Evolutionary conservation across 1,140 invertebrate genomes (phyloP).

Genomic region (Rhyacophila brunnea): DNA sequence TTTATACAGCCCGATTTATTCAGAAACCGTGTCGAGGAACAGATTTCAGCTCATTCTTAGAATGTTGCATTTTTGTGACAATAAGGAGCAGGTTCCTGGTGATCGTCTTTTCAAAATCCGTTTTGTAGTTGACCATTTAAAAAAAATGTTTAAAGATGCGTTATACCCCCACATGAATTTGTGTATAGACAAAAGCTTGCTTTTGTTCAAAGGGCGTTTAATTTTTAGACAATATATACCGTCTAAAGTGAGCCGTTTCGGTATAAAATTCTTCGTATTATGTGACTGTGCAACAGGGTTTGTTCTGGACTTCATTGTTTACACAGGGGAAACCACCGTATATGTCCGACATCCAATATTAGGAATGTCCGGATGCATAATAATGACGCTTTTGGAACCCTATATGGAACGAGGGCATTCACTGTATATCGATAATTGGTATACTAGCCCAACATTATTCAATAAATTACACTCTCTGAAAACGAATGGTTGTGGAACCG

Average conservation of each 20-base stretch:
- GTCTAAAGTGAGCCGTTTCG: too few relatives aligned
- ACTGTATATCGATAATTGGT: constrained; percentile 44
- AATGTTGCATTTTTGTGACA: too few relatives aligned
- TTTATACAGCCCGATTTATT: too few relatives aligned
- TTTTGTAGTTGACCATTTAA: constrained; percentile 26
- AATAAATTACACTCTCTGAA: constrained; percentile 34
- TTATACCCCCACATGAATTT: too few relatives aligned
- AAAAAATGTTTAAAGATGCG: too few relatives aligned
- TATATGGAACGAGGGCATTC: constrained; percentile 39
- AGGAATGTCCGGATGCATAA: constrained; percentile 22
- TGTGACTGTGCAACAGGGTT: constrained; percentile 27
- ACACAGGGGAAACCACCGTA: constrained; percentile 20
- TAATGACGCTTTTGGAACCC: constrained; percentile 38
- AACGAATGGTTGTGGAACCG: constrained; percentile 40
- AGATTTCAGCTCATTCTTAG: too few relatives aligned
- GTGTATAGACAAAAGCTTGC: too few relatives aligned
- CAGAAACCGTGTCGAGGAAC: too few relatives aligned
- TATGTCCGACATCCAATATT: neutral
- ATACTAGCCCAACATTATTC: constrained; percentile 41
- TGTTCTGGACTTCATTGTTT: constrained; percentile 27
- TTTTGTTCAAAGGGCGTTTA: too few relatives aligned
- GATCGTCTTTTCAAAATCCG: constrained; percentile 16
- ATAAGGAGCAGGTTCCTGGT: too few relatives aligned
- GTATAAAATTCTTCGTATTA: too few relatives aligned
- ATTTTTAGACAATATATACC: too few relatives aligned